A percentile compares a stretch with the other conserved stretches of the same genome.
phyloP scores from a whole-genome alignment of 2,113 vertebrate species.

The Prolemur simus region DNA sequence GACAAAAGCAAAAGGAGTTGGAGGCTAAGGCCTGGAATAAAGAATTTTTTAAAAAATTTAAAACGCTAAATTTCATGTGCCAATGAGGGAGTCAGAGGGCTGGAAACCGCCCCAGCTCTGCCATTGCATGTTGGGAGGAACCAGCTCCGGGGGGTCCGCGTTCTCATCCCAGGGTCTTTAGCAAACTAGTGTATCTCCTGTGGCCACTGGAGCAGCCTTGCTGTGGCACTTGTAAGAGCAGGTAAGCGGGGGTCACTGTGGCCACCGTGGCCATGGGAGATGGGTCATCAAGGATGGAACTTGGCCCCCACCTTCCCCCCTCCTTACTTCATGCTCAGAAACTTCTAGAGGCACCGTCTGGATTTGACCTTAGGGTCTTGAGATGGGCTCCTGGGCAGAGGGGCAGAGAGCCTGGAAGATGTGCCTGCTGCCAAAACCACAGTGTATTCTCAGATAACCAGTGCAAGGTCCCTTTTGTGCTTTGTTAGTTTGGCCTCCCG shows the following conservation, averaged over 20 bases:
- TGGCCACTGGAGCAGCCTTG: neutral
- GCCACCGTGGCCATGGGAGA: neutral
- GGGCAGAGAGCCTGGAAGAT: neutral
- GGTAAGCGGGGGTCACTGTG: neutral
- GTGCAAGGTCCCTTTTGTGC: neutral
- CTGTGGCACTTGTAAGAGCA: neutral
- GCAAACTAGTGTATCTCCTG: neutral
- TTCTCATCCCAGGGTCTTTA: too few relatives aligned
- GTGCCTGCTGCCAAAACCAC: neutral
- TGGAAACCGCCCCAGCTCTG: too few relatives aligned
- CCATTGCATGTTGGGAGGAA: too few relatives aligned
- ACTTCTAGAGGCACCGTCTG: accelerated
- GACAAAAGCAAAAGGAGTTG: neutral
- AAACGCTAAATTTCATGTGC: neutral
- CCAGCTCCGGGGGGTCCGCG: accelerated
- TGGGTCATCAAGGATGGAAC: accelerated
- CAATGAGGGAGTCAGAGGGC: neutral
- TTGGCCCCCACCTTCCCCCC: too few relatives aligned
- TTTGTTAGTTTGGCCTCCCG: neutral
- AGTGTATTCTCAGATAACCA: neutral
- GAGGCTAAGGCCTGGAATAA: conserved; percentile 2
- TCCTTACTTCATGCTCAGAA: neutral
- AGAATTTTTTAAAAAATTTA: neutral
- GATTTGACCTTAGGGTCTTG: too few relatives aligned
- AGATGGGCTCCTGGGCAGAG: neutral